A percentile compares a stretch with the other conserved stretches of the same genome.
Evolutionary conservation across 1,140 invertebrate species (phyloP).

Genomic region (Papilio dardanus): DNA sequence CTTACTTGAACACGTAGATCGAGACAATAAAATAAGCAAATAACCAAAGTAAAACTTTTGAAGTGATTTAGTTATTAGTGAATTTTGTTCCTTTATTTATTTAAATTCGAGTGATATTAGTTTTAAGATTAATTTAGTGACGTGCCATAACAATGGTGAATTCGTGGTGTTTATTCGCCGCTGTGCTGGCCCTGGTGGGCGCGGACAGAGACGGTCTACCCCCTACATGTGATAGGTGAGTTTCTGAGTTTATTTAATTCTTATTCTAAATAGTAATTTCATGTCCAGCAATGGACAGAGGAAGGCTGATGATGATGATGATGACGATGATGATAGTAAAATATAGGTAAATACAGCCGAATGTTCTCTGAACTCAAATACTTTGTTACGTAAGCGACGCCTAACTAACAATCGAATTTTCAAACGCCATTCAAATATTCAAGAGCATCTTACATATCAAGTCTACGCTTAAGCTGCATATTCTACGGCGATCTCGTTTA

Average conservation of each 20-base stretch:
- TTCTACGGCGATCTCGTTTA: too few relatives aligned
- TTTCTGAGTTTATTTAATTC: constrained; percentile 32
- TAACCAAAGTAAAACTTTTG: constrained; percentile 47
- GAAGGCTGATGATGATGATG: too few relatives aligned
- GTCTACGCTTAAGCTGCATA: too few relatives aligned
- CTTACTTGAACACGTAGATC: constrained; percentile 70
- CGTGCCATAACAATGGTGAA: constrained; percentile 63
- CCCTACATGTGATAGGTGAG: constrained; percentile 74
- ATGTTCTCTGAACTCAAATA: too few relatives aligned
- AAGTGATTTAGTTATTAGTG: constrained; percentile 52
- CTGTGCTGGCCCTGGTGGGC: constrained; percentile 50
- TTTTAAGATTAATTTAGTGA: constrained; percentile 52
- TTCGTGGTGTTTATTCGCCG: constrained; percentile 51
- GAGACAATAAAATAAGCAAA: constrained; percentile 39
- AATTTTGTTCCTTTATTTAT: constrained; percentile 60
- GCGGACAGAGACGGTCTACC: constrained; percentile 65
- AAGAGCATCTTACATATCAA: too few relatives aligned
- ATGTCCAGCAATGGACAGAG: too few relatives aligned
- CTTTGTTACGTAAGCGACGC: too few relatives aligned
- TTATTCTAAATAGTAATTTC: constrained; percentile 3
- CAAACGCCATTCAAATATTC: too few relatives aligned
- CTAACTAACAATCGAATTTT: too few relatives aligned
- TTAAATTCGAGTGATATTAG: constrained; percentile 69
- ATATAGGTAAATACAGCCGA: too few relatives aligned
- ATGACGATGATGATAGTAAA: too few relatives aligned